phyloP scores from a whole-genome alignment of 2,888 invertebrate genomes.

The Clusia tigrina region DNA sequence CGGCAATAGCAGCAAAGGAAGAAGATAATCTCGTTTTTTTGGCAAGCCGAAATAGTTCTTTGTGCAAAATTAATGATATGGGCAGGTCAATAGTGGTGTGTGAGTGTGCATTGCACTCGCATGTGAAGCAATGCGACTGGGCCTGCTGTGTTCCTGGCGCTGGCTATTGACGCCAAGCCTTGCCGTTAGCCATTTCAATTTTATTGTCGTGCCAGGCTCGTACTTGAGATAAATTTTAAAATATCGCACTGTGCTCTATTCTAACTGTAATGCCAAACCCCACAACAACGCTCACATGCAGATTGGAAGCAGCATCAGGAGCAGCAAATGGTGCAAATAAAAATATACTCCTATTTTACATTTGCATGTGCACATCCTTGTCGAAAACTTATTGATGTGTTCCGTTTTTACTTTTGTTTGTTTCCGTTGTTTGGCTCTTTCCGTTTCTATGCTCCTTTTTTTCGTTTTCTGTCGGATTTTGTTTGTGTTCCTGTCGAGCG shows the following conservation, averaged over 20 bases:
- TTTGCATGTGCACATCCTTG: slow-evolving; percentile 25
- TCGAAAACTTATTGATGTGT: background rate
- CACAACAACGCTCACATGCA: background rate
- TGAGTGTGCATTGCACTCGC: no score
- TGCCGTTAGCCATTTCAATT: slow-evolving; percentile 14
- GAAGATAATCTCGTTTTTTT: no score
- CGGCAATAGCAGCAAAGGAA: no score
- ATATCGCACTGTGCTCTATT: slow-evolving; percentile 17
- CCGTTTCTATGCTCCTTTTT: slow-evolving; percentile 3
- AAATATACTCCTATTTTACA: slow-evolving; percentile 16
- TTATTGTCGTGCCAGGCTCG: slow-evolving; percentile 18
- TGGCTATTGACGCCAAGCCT: no score
- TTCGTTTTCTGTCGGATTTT: background rate
- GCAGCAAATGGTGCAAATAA: no score
- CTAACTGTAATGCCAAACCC: no score
- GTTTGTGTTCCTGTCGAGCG: background rate
- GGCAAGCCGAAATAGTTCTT: no score
- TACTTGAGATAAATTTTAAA: slow-evolving; percentile 23
- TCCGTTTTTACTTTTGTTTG: background rate
- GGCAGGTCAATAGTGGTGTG: slow-evolving; percentile 22
- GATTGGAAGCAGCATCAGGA: background rate
- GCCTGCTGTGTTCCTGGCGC: slow-evolving; percentile 1
- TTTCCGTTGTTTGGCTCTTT: slow-evolving; percentile 5
- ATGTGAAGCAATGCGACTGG: background rate
- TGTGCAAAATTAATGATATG: slow-evolving; percentile 24